phyloP scores from a whole-genome alignment of 1,140 invertebrate genomes.

The Tenebrio molitor region DNA sequence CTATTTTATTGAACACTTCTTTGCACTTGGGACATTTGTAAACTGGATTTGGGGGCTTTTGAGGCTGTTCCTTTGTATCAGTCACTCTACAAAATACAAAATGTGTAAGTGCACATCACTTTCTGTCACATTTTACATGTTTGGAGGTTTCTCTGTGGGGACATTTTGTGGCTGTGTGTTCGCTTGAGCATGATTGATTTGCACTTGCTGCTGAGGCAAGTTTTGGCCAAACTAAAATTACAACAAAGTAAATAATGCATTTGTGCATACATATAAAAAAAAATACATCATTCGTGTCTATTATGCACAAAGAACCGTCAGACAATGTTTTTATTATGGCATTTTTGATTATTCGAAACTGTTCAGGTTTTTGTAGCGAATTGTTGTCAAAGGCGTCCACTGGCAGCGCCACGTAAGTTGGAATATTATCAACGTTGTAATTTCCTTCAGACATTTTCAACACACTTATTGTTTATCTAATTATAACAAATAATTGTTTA shows the following conservation, averaged over 20 bases:
- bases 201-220: too few species aligned
- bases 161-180: too few species aligned
- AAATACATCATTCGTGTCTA: slow-evolving; percentile 32
- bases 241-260: not conserved
- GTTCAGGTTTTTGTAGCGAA: slow-evolving; percentile 17
- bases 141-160: too few species aligned
- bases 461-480: not conserved
- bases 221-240: too few species aligned
- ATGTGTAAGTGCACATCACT: too few species aligned
- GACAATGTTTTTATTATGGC: slow-evolving; percentile 37
- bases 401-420: slow-evolving; percentile 25
- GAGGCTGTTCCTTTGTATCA: not conserved
- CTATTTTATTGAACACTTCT: slow-evolving; percentile 49
- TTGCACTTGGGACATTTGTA: slow-evolving; percentile 53
- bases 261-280: too few species aligned
- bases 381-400: slow-evolving; percentile 14
- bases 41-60: slow-evolving; percentile 8
- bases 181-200: too few species aligned
- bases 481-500: slow-evolving; percentile 4
- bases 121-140: too few species aligned
- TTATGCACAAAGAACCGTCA: slow-evolving; percentile 18
- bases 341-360: slow-evolving; percentile 20
- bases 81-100: not conserved
- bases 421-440: slow-evolving; percentile 2
- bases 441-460: slow-evolving; percentile 9